Conservation (phyloP, 2,888 invertebrate genomes). For the Phaonia tiefii region DNA sequence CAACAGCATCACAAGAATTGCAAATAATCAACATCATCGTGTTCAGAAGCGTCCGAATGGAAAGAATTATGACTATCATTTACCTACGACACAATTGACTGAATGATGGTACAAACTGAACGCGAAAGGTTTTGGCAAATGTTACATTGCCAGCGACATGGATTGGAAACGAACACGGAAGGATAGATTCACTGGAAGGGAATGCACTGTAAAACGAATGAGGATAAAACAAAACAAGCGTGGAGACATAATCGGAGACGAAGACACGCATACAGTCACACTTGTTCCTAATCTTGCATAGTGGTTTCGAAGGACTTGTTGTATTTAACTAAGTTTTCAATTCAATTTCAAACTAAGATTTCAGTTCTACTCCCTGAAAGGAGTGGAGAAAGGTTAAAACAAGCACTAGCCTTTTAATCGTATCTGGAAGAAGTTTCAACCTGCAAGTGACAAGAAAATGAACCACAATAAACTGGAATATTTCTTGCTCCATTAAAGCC, state of each 20-base stretch:
- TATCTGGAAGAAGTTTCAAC: too few relatives aligned
- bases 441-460: too few relatives aligned
- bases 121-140: constrained; percentile 40
- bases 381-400: too few relatives aligned
- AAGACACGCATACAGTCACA: neutral
- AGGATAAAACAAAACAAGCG: constrained; percentile 46
- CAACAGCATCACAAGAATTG: constrained; percentile 16
- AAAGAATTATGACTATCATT: constrained; percentile 65
- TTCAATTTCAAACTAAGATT: too few relatives aligned
- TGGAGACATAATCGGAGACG: constrained; percentile 2
- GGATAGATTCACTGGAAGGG: neutral
- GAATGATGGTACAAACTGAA: constrained; percentile 46
- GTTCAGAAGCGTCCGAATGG: constrained; percentile 67
- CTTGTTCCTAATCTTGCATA: neutral
- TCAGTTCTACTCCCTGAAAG: too few relatives aligned
- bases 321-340: too few relatives aligned
- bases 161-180: neutral
- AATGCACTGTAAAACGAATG: neutral
- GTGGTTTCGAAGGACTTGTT: too few relatives aligned
- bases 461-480: too few relatives aligned
- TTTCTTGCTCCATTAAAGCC: too few relatives aligned
- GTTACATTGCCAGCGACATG: constrained; percentile 34
- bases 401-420: too few relatives aligned
- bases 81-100: constrained; percentile 56
- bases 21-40: constrained; percentile 58